These are phyloP conservation scores for Colostygia pectinataria DNA, from an alignment of 2,888 invertebrate genomes.

Conservation along the genomic window DNA sequence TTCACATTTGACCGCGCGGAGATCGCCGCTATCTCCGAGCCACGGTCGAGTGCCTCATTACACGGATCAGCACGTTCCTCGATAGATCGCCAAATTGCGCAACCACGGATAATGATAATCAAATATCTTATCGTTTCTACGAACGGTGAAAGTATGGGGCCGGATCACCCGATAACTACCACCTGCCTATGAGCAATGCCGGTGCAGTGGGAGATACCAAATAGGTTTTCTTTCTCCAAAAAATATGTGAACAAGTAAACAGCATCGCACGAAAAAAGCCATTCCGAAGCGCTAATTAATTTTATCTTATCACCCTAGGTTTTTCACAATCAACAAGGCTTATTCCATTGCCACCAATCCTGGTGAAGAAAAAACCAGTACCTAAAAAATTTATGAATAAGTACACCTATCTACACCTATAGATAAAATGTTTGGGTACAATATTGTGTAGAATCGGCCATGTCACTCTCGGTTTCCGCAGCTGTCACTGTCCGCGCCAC, in stretches of 20 bases:
- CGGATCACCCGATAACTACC: neutral
- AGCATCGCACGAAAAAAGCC: too few relatives aligned
- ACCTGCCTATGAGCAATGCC: neutral
- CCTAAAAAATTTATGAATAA: too few relatives aligned
- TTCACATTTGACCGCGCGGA: conserved; percentile 33
- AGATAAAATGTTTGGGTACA: too few relatives aligned
- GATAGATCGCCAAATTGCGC: conserved; percentile 47
- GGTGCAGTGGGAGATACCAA: too few relatives aligned
- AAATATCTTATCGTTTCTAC: conserved; percentile 42
- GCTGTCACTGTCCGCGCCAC: conserved; percentile 1
- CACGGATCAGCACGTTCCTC: conserved; percentile 24
- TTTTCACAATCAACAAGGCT: too few relatives aligned
- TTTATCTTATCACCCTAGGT: too few relatives aligned
- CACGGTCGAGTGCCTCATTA: conserved; percentile 26
- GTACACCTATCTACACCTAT: too few relatives aligned
- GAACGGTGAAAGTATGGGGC: conserved; percentile 59
- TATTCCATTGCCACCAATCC: too few relatives aligned
- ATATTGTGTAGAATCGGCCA: neutral
- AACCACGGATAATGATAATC: conserved; percentile 50
- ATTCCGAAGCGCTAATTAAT: too few relatives aligned
- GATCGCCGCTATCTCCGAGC: conserved; percentile 18
- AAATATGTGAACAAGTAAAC: too few relatives aligned
- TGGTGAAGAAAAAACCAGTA: too few relatives aligned
- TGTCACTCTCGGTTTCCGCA: conserved; percentile 65
- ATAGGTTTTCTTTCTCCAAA: too few relatives aligned